Conservation (phyloP, 1,140 invertebrate species). For the Eumeta japonica region DNA sequence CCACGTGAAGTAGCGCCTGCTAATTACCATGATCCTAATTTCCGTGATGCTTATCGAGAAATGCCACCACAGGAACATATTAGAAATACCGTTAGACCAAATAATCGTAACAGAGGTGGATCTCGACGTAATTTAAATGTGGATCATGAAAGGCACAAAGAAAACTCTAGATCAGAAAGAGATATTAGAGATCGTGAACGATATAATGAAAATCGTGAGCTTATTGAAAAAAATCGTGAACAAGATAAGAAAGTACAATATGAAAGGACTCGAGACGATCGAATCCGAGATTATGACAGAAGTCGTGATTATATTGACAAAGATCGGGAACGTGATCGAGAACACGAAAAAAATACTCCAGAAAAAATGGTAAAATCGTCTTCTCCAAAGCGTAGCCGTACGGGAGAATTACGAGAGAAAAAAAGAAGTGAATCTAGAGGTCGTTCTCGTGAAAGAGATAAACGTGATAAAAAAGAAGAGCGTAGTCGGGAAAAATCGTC, state of each 20-base stretch:
- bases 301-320: constrained; percentile 44
- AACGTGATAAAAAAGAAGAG: constrained; percentile 45
- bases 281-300: constrained; percentile 36
- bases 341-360: constrained; percentile 35
- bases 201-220: constrained; percentile 17
- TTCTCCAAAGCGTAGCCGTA: constrained; percentile 36
- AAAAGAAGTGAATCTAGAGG: constrained; percentile 46
- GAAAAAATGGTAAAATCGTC: constrained; percentile 38
- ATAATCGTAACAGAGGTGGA: constrained; percentile 28
- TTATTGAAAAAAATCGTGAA: constrained; percentile 29
- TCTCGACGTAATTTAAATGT: constrained; percentile 35
- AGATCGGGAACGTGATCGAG: constrained; percentile 35
- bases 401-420: constrained; percentile 37
- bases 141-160: constrained; percentile 38
- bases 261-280: constrained; percentile 27
- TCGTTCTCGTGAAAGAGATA: constrained; percentile 37
- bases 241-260: constrained; percentile 24
- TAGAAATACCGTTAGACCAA: constrained; percentile 27
- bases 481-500: constrained; percentile 39
- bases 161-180: constrained; percentile 14
- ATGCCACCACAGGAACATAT: constrained; percentile 18
- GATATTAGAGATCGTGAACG: constrained; percentile 36
- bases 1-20: constrained; percentile 25
- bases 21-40: constrained; percentile 36
- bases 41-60: constrained; percentile 37